Conservation (phyloP, 2,888 invertebrate genomes). For the Cloeon dipterum region DNA sequence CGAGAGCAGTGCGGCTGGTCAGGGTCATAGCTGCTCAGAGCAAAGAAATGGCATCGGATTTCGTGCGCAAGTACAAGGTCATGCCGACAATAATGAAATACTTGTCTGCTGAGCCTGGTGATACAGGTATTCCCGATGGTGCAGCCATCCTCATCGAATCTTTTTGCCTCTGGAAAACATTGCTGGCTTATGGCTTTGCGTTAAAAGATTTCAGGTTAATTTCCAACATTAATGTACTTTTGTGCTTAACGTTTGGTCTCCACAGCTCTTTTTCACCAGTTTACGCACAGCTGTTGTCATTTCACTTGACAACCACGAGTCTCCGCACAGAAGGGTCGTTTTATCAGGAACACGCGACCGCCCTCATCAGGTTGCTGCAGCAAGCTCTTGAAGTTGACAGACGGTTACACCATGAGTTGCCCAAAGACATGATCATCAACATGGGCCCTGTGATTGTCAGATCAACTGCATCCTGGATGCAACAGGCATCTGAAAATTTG, state of each 20-base stretch:
- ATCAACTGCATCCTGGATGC: neutral
- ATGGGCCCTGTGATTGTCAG: neutral
- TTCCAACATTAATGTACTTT: conserved; percentile 1
- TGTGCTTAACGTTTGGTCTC: too few relatives aligned
- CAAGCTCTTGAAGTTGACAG: conserved; percentile 12
- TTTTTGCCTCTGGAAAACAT: conserved; percentile 29
- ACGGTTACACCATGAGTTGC: conserved; percentile 5
- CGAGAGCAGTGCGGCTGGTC: conserved; percentile 46
- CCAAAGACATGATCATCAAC: neutral
- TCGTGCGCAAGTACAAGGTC: conserved; percentile 23
- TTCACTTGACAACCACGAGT: conserved; percentile 30
- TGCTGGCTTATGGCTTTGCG: conserved; percentile 27
- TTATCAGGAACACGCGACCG: conserved; percentile 31
- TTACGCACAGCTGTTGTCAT: conserved; percentile 28
- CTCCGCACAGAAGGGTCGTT: conserved; percentile 20
- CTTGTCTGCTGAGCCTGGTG: conserved; percentile 15
- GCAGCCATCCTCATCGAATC: conserved; percentile 17
- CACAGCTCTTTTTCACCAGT: conserved; percentile 27
- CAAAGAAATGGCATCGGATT: conserved; percentile 23
- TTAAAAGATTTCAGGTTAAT: conserved; percentile 21
- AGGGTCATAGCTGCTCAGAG: conserved; percentile 42
- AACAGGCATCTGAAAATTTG: neutral
- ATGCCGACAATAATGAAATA: conserved; percentile 14
- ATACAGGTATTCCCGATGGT: conserved; percentile 15
- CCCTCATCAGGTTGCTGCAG: conserved; percentile 18